phyloP scores from a whole-genome alignment of 1,140 invertebrate species.

The Chrysomallon squamiferum region DNA sequence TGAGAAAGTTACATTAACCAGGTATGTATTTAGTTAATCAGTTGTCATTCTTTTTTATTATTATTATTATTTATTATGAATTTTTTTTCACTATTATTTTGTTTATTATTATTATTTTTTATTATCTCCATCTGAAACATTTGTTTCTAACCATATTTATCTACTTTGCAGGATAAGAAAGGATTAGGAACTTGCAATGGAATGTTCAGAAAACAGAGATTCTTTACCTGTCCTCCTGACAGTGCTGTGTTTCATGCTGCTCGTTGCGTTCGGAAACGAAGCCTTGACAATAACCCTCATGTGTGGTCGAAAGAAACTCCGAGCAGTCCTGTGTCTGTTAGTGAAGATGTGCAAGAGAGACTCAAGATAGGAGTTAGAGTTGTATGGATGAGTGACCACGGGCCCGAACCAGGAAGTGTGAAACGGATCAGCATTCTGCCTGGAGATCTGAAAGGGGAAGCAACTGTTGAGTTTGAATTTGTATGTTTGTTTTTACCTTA shows the following conservation, averaged over 20 bases:
- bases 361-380: conserved; percentile 66
- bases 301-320: conserved; percentile 9
- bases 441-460: conserved; percentile 62
- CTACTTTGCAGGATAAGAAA: conserved; percentile 28
- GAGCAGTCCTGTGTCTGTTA: not conserved
- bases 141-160: conserved; percentile 1
- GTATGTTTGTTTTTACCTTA: conserved; percentile 60
- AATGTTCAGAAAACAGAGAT: conserved; percentile 37
- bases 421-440: conserved; percentile 68
- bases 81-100: too few relatives aligned
- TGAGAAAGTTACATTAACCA: too few relatives aligned
- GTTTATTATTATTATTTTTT: too few relatives aligned
- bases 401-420: conserved; percentile 65
- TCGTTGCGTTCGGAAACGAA: conserved; percentile 40
- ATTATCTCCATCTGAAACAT: too few relatives aligned
- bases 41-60: not conserved
- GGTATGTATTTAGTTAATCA: too few relatives aligned
- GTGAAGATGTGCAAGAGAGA: conserved; percentile 34
- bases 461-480: conserved; percentile 70
- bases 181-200: conserved; percentile 57
- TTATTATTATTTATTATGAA: too few relatives aligned
- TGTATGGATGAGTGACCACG: conserved; percentile 68
- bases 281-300: conserved; percentile 10
- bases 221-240: conserved; percentile 48
- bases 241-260: conserved; percentile 54